Percentiles rank a stretch among this genome's conserved stretches.
phyloP scores from a whole-genome alignment of 2,888 invertebrate genomes.

The Thecocarcelia acutangulata region DNA sequence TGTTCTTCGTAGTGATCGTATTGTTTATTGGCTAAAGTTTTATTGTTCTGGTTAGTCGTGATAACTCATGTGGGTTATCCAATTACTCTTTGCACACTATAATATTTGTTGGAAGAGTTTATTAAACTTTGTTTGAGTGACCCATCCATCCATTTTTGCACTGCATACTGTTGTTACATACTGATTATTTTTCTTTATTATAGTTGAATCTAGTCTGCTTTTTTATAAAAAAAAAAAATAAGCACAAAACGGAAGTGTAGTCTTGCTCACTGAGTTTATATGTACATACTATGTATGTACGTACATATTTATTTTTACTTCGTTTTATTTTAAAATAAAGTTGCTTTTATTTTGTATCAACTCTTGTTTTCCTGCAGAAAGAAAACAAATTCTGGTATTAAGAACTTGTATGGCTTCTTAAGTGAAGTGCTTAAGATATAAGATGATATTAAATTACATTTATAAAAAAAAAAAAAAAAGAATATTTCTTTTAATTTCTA shows the following conservation, averaged over 20 bases:
- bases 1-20: too few species aligned
- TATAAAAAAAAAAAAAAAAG: too few species aligned
- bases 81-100: constrained; percentile 48
- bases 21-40: constrained; percentile 7
- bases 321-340: constrained; percentile 32
- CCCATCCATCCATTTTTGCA: constrained; percentile 20
- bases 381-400: background rate
- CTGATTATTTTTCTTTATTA: constrained; percentile 10
- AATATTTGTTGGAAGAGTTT: constrained; percentile 48
- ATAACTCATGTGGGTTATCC: constrained; percentile 55
- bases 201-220: constrained; percentile 36
- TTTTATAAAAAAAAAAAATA: constrained; percentile 35
- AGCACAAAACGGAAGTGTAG: constrained; percentile 56
- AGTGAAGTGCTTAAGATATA: background rate
- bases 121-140: constrained; percentile 62
- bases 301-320: background rate
- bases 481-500: too few species aligned
- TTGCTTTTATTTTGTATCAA: constrained; percentile 12
- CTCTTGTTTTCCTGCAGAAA: constrained; percentile 24
- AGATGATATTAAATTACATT: background rate
- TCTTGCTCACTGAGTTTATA: too few species aligned
- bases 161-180: constrained; percentile 44
- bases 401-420: constrained; percentile 41
- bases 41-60: constrained; percentile 29
- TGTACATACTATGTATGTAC: too few species aligned